Evolutionary conservation across 2,797 vertebrate genomes (phyloP).

Genomic region (Phataginus tricuspis): DNA sequence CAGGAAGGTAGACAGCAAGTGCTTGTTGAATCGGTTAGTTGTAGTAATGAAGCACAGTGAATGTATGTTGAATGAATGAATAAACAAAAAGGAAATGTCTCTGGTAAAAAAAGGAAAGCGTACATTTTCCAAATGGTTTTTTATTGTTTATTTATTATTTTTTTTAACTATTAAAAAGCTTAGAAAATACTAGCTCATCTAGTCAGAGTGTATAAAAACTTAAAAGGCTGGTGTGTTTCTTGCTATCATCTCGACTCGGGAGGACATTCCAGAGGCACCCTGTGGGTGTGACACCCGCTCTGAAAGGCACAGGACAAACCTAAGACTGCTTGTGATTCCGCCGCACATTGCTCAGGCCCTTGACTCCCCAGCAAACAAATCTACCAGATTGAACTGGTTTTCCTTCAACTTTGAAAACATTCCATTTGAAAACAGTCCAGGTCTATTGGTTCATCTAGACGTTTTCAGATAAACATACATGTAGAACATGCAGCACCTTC

Average conservation of each 20-base stretch:
- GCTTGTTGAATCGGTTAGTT: background rate
- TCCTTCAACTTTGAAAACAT: slow-evolving; percentile 15
- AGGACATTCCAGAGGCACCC: no score
- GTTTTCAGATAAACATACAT: background rate
- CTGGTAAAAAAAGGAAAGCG: background rate
- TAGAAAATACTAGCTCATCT: background rate
- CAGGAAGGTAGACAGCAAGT: background rate
- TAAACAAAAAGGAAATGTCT: background rate
- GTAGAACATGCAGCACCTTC: background rate
- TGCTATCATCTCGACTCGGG: background rate
- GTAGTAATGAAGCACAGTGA: background rate
- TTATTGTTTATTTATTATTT: background rate
- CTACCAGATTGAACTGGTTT: background rate
- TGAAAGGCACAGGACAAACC: background rate
- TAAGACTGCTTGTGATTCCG: background rate
- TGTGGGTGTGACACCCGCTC: fast-evolving
- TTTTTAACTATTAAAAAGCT: background rate
- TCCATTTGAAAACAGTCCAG: background rate
- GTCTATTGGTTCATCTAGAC: background rate
- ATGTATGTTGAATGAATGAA: background rate
- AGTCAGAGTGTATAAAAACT: background rate
- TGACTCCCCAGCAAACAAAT: background rate
- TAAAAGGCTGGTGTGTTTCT: background rate
- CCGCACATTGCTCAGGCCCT: background rate
- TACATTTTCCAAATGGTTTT: background rate